Evolutionary conservation across 1,140 invertebrate genomes (phyloP), one percentile per base, ranked within the genome.

Genomic region (Platyura marginata): DNA sequence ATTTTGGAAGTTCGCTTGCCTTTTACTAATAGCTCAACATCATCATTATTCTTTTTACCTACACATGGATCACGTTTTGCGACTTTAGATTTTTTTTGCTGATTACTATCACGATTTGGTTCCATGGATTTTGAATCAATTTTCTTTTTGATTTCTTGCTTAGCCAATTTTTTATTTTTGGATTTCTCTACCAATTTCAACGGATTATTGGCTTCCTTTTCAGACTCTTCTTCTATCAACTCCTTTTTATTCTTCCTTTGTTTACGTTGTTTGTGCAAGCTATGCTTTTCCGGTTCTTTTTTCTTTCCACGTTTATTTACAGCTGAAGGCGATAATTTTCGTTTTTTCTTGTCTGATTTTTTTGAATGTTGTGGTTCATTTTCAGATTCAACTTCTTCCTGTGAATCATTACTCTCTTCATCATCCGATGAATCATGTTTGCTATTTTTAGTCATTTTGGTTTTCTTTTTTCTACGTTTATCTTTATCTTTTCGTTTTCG

Each of bases 391-490:
- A 37, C 40, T 11, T 11, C 21, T 6, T 23, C 3, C 9, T 22
- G 20, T 5, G 19, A 4, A 6, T 39, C 20, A 3, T n/a, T 19
- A 20, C 8, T 32, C 19, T 46, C 43, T 42, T 47, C 20, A 46
- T 47, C 21, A 33, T 47, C 43, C 59, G 53, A 22, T 37, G 41
- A 36, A 45, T 41, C 18, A 25, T 48, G 44, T 47, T 47, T 46
- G 44, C 44, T 47, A 21, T 57, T 51, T n/a, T 57, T 48, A 29
- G 63, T 61, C 22, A 58, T 60, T 22, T 67, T 68, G 35, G 34
- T 62, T 52, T 47, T 65, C 55, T 45, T 66, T 52, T 51, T 64
- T 46, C 52, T 56, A 41, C 48, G 47, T 54, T 59, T 62, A 32
- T 62, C 59, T 46, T 57, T 63, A 43, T 63, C 57, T 35, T 56